Evolutionary conservation across 2,113 vertebrate species (phyloP), one percentile per base, ranked within the genome.

Genomic region (Piprites chloris): DNA sequence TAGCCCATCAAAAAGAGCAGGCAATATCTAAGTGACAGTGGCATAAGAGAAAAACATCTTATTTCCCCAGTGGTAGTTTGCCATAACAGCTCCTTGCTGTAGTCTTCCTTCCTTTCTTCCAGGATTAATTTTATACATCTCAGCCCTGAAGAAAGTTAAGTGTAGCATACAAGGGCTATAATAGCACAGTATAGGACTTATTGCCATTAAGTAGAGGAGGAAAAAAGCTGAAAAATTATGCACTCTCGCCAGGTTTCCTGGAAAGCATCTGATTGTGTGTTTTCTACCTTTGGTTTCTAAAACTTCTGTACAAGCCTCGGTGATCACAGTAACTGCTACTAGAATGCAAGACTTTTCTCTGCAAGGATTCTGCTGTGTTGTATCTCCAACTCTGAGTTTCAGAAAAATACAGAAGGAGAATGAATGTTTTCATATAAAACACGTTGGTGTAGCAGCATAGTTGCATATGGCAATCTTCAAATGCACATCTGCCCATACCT

Each of bases 11-110:
- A 16, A 83, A 46, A 35, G 59, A 83, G 82, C 63, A 88, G 85
- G 63, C 87, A 69, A 7, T 63, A 88, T 77, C 76, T 56, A 92
- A 95, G 88, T 95, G 95, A 96, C 95, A 96, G 90, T 59, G 89
- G 59, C 76, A 75, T 42, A 80, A 88, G n/a, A 94, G 75, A 37
- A 93, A 83, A 88, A 72, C 75, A 62, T 90, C 41, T 77, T 80
- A 55, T 86, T 78, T 89, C 95, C 87, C 76, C 71, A 44, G 90
- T 74, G 79, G 67, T 81, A 46, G 59, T 61, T 84, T 90, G 72
- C 41, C 49, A n/a, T 68, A 72, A 75, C 35, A 90, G 39, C 46
- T 85, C 56, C 41, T 84, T 92, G 42, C 56, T 84, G 27, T 52
- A 44, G 9, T 55, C 28, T 62, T 81, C 42, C 37, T 73, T 61